Percentiles rank a stretch among this genome's conserved stretches.
Evolutionary conservation across 2,888 invertebrate genomes (phyloP).

Genomic region (Lottia gigantea): DNA sequence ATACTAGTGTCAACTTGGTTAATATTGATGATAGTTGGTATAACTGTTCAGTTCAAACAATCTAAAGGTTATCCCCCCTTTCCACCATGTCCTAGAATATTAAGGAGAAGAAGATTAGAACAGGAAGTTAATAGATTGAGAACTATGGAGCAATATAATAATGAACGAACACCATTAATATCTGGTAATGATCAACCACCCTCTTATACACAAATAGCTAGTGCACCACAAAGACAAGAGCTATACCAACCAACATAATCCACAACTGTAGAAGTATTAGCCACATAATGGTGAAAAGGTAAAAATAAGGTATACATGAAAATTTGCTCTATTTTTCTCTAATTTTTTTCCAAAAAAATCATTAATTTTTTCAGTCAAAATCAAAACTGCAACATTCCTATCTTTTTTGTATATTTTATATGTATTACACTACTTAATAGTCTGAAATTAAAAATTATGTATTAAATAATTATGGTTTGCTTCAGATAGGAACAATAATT

Average conservation of each 20-base stretch:
- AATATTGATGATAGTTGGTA: constrained; percentile 71
- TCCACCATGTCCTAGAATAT: constrained; percentile 71
- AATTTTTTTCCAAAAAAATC: no score
- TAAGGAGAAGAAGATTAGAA: not conserved
- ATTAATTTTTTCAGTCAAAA: no score
- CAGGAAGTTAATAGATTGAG: not conserved
- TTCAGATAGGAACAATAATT: no score
- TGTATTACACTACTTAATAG: no score
- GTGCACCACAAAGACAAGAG: not conserved
- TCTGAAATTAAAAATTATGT: no score
- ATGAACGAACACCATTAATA: constrained; percentile 13
- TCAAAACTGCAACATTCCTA: no score
- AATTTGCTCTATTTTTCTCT: no score
- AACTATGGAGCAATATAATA: not conserved
- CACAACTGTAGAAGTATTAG: no score
- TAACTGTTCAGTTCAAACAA: constrained; percentile 72
- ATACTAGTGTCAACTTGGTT: constrained; percentile 73
- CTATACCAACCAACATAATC: not conserved
- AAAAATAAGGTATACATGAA: no score
- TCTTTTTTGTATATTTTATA: no score
- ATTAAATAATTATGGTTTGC: no score
- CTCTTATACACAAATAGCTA: not conserved
- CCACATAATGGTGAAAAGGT: no score
- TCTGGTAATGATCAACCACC: not conserved
- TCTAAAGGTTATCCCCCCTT: constrained; percentile 75